Base-by-base conservation (phyloP, 2,797 vertebrate genomes). In the Falco concolor region DNA sequence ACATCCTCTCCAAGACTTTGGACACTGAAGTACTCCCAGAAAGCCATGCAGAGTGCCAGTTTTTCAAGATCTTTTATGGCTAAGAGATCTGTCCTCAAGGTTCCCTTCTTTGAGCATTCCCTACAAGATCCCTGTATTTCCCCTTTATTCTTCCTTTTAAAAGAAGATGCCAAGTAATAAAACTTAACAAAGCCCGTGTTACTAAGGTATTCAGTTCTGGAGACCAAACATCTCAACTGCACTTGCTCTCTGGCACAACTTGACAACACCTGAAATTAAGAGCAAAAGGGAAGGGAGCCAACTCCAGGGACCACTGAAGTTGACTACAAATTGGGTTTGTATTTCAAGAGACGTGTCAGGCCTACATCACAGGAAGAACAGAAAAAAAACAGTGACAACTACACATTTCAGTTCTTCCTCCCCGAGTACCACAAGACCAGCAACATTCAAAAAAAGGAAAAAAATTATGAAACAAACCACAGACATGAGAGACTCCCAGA, bases 181-280 rank as follows among this genome's bases (percentile, higher is more conserved):
- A 95, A 88, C 22, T 36, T 54, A 93, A 91, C 63, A 93, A 96
- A 95, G 67, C 52, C 52, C 2, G 2, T 38, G 81, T 90, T 92
- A 84, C 90, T 90, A 93, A 87, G 91, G 81, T 21, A 69, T 83
- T 79, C 27, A 12, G 50, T 87, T 93, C 72, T 72, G 57, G 57
- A 95, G 68, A 90, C 45, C 78, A 95, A 87, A 85, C 73, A 81
- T 79, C 47, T 77, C 86, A 74, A 52, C 53, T 32, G 56, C 50
- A 61, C 42, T 95, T 87, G 86, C 56, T 89, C 87, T 47, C 72
- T 87, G 78, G 84, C 53, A 83, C 34, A 83, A 80, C 52, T 59
- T 96, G 78, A 90, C 64, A 94, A 70, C 90, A 90, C 84, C 96
- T 96, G 94, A 94, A 94, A 83, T 92, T 70, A 87, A 92, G 57